Conservation (phyloP, 2,113 vertebrate genomes). For the Rhinoderma darwinii region DNA sequence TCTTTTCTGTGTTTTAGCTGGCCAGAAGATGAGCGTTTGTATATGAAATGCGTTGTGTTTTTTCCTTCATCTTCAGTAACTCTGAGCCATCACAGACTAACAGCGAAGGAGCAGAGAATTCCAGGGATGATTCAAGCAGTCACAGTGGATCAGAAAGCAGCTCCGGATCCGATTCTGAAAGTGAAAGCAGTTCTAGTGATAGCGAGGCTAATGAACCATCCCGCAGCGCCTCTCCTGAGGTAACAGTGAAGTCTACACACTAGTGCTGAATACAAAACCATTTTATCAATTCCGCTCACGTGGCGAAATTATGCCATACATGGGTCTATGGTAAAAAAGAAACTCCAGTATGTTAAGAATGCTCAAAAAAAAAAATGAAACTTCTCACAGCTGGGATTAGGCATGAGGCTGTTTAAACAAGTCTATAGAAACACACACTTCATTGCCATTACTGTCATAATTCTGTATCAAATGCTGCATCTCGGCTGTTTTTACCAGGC, state of each 20-base stretch:
- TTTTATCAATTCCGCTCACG: too few species aligned
- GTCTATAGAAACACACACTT: too few species aligned
- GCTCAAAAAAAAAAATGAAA: too few species aligned
- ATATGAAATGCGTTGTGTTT: background rate
- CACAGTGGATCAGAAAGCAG: slow-evolving; percentile 97
- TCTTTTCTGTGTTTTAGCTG: background rate
- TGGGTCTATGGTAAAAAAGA: too few species aligned
- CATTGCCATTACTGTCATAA: background rate
- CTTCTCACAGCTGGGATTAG: too few species aligned
- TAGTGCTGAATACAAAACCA: background rate
- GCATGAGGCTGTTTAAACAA: too few species aligned
- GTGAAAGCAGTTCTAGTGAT: slow-evolving; percentile 96
- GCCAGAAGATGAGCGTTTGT: background rate
- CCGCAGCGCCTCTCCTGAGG: slow-evolving; percentile 90
- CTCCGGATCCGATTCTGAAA: slow-evolving; percentile 96
- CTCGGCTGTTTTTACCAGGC: too few species aligned
- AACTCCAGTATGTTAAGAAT: too few species aligned
- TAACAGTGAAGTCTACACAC: slow-evolving; percentile 61
- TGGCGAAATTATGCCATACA: too few species aligned
- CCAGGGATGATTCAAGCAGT: slow-evolving; percentile 94
- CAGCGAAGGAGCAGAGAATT: slow-evolving; percentile 89
- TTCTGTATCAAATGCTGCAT: background rate
- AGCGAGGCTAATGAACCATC: slow-evolving; percentile 94
- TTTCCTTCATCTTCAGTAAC: slow-evolving; percentile 68
- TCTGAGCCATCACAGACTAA: slow-evolving; percentile 86